These are phyloP conservation scores for Drosophila monieri DNA, from an alignment of 2,888 invertebrate species.

Conservation along the genomic window DNA sequence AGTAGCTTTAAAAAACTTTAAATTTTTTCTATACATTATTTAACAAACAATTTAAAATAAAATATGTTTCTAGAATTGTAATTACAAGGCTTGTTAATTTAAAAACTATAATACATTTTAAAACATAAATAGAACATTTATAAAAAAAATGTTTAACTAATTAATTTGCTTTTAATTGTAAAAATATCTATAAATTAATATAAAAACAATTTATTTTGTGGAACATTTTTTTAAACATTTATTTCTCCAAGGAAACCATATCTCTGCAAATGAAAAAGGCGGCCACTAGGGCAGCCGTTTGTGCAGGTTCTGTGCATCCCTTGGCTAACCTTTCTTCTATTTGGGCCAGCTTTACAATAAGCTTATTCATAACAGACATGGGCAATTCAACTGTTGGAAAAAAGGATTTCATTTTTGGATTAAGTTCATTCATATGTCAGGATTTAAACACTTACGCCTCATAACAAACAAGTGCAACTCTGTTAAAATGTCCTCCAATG, in stretches of 20 bases:
- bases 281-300: constrained; percentile 94
- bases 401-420: neutral
- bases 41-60: no score
- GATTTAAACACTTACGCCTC: constrained; percentile 88
- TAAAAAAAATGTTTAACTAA: no score
- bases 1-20: no score
- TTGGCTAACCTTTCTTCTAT: constrained; percentile 93
- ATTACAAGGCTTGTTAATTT: no score
- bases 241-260: constrained; percentile 81
- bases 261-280: constrained; percentile 92
- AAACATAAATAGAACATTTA: no score
- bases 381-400: constrained; percentile 92
- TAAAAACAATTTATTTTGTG: neutral
- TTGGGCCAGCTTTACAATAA: constrained; percentile 94
- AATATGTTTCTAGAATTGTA: no score
- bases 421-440: no score
- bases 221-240: neutral
- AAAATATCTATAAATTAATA: no score
- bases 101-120: no score
- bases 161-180: no score
- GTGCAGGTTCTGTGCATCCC: constrained; percentile 95
- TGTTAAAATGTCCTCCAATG: constrained; percentile 95
- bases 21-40: no score
- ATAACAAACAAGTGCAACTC: constrained; percentile 95
- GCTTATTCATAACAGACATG: constrained; percentile 89